Evolutionary conservation across 2,797 vertebrate genomes (phyloP).

Genomic region (Bovichtus variegatus): DNA sequence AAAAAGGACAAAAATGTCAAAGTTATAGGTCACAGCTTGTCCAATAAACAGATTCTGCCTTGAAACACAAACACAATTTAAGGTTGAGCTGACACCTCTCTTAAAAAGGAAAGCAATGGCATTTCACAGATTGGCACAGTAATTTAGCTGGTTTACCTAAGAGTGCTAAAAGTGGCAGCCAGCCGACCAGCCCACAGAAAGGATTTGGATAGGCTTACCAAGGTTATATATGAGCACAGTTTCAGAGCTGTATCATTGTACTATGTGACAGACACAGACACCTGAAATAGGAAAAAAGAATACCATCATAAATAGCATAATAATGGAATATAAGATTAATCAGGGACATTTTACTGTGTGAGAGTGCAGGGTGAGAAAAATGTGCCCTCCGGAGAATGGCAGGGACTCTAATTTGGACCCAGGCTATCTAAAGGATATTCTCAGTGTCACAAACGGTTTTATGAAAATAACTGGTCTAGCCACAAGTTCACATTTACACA

Average conservation of each 20-base stretch:
- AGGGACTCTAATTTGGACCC: conserved; percentile 10
- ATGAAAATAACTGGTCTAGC: conserved; percentile 25
- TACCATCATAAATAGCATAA: conserved; percentile 31
- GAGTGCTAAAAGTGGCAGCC: conserved; percentile 50
- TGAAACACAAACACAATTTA: conserved; percentile 28
- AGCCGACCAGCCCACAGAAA: conserved; percentile 13
- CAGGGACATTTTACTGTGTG: conserved; percentile 19
- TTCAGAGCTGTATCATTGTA: conserved; percentile 7
- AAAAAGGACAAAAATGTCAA: background rate
- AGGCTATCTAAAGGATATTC: conserved; percentile 4
- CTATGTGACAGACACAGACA: conserved; percentile 15
- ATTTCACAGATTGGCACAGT: conserved; percentile 52
- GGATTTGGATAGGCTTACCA: conserved; percentile 15
- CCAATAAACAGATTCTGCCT: conserved; percentile 3
- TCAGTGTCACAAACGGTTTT: conserved; percentile 12
- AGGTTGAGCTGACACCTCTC: conserved; percentile 16
- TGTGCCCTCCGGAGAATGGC: conserved; percentile 17
- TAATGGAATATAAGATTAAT: conserved; percentile 32
- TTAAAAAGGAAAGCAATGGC: conserved; percentile 39
- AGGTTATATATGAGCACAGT: conserved; percentile 3
- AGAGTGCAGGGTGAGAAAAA: conserved; percentile 22
- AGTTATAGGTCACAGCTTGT: conserved; percentile 23
- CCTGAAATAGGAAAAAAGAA: conserved; percentile 14
- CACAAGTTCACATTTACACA: conserved; percentile 4
- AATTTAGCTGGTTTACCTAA: conserved; percentile 54